These are phyloP conservation scores for Thaleichthys pacificus DNA, from an alignment of 2,797 vertebrate species.

Conservation along the genomic window DNA sequence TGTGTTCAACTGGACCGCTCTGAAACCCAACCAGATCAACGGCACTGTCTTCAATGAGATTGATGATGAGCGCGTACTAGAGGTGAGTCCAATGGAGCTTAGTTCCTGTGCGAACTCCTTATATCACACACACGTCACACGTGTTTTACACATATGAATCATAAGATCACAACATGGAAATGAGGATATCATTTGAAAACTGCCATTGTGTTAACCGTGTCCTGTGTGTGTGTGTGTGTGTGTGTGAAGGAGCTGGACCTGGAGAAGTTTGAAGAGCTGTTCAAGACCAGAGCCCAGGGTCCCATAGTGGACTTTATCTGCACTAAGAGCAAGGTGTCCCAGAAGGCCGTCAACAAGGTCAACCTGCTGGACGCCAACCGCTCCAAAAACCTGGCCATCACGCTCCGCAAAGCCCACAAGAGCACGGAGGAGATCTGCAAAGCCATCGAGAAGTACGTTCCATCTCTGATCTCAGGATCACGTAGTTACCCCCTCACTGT, in stretches of 20 bases:
- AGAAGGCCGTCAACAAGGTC: constrained; percentile 86
- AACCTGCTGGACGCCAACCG: constrained; percentile 92
- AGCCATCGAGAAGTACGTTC: constrained; percentile 89
- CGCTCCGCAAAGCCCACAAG: constrained; percentile 90
- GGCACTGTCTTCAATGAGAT: constrained; percentile 97
- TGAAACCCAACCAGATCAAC: constrained; percentile 98
- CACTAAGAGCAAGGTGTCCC: constrained; percentile 87
- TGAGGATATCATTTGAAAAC: no score
- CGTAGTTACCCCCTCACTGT: not conserved
- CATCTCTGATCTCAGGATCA: not conserved
- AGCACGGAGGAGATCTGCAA: constrained; percentile 92
- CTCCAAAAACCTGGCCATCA: constrained; percentile 97
- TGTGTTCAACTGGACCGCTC: constrained; percentile 95
- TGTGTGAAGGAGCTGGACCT: constrained; percentile 86
- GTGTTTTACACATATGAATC: no score
- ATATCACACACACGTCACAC: no score
- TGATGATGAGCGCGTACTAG: constrained; percentile 92
- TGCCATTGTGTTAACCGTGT: not conserved
- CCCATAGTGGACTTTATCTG: constrained; percentile 84
- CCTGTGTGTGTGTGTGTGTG: not conserved
- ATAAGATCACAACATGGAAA: no score
- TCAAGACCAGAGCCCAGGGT: constrained; percentile 96
- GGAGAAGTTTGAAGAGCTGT: constrained; percentile 93
- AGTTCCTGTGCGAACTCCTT: no score
- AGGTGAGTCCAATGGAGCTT: constrained; percentile 72